Evolutionary conservation across 2,888 invertebrate genomes (phyloP).

Genomic region (Aphodius granarius): DNA sequence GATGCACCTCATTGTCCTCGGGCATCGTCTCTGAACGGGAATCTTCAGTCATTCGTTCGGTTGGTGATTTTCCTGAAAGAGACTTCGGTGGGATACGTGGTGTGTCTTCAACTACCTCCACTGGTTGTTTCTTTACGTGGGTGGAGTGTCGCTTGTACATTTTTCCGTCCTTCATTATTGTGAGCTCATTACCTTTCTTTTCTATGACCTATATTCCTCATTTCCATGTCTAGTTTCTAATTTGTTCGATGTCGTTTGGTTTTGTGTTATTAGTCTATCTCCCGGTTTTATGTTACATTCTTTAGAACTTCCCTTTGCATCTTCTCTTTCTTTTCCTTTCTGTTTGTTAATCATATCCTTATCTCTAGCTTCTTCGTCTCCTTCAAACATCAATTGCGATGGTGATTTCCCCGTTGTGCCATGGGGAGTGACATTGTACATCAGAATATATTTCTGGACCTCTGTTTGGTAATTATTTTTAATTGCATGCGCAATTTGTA

Average conservation of each 20-base stretch:
- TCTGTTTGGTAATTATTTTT: slow-evolving; percentile 29
- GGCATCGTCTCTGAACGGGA: too few species aligned
- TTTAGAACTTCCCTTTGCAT: slow-evolving; percentile 29
- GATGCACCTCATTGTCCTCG: not conserved
- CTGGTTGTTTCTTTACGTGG: slow-evolving; percentile 19
- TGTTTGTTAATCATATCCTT: slow-evolving; percentile 34
- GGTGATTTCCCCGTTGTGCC: slow-evolving; percentile 39
- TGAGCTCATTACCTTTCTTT: not conserved
- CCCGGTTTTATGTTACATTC: slow-evolving; percentile 20
- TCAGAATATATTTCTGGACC: slow-evolving; percentile 30
- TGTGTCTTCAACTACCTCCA: not conserved
- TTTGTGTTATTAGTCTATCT: slow-evolving; percentile 19
- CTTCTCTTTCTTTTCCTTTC: slow-evolving; percentile 36
- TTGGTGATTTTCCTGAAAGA: not conserved
- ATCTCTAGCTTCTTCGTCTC: slow-evolving; percentile 32
- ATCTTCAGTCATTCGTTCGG: too few species aligned
- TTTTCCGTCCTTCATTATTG: slow-evolving; percentile 14
- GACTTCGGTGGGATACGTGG: not conserved
- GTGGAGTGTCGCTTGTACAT: slow-evolving; percentile 17
- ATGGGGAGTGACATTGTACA: slow-evolving; percentile 39
- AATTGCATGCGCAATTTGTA: not conserved
- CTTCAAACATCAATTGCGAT: slow-evolving; percentile 34
- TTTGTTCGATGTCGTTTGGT: not conserved
- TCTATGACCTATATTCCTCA: too few species aligned
- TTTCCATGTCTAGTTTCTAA: too few species aligned